Evolutionary conservation across 2,888 invertebrate genomes (phyloP), one percentile per base, ranked within the genome.

Genomic region (Agriopis marginaria): DNA sequence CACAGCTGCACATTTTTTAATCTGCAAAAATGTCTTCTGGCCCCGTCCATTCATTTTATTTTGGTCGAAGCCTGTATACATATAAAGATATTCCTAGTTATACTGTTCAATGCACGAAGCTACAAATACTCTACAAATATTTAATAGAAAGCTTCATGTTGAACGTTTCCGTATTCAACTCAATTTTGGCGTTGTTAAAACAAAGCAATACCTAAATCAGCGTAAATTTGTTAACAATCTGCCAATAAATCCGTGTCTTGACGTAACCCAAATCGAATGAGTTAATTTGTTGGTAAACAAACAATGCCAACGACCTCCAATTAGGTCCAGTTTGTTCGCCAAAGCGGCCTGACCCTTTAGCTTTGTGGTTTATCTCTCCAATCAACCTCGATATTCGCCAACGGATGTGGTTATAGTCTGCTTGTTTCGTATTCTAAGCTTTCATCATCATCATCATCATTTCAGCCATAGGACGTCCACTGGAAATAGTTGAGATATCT

Each of bases 231-330:
- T 59, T 58, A 17, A 12, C 53, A 53, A 61, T 55, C 56, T 44
- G 42, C 14, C 44, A 53, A 59, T 59, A 61, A 56, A 62, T 51
- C 32, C 44, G 60, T 70, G 51, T 49, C 49, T 66, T 70, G 59
- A 59, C 63, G 12, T 70, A 70, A 63, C 70, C 70, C 39, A 59
- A 70, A 63, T 70, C 59, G 63, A 66, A 70, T 66, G 66, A 66
- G 55, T 70, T 63, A 66, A 59, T 66, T 66, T 70, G 66, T 70
- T 70, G n/a, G 66, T 66, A 70, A 70, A 70, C 70, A 70, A 69
- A 59, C 47, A 64, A 50, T 54, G 63, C 54, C 44, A 54, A 54
- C 59, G 66, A 44, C 63, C 70, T 49, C 47, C 66, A 70, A 70
- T 70, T 70, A 53, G 70, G 70, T 59, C 59, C 58, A 55, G 65